Percentiles rank a stretch among this genome's conserved stretches.
Evolutionary conservation across 2,888 invertebrate genomes (phyloP).

Genomic region (Eupithecia vulgata): DNA sequence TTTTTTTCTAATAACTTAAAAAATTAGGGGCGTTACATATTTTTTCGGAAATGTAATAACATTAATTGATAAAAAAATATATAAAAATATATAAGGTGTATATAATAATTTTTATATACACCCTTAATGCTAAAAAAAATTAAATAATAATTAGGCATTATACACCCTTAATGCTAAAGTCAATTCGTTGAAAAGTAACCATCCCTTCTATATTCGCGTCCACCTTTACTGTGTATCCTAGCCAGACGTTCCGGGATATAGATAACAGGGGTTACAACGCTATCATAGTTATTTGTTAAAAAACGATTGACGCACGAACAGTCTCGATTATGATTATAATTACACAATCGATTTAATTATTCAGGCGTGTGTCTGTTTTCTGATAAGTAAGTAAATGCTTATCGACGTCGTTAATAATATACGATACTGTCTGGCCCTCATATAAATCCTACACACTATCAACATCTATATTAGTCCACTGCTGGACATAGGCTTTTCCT

Average conservation of each 20-base stretch:
- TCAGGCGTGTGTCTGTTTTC: constrained; percentile 35
- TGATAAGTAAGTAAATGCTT: neutral
- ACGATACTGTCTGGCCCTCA: neutral
- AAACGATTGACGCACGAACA: constrained; percentile 80
- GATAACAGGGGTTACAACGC: constrained; percentile 79
- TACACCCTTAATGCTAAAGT: neutral
- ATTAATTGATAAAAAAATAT: too few species aligned
- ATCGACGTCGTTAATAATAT: neutral
- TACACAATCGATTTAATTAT: constrained; percentile 39
- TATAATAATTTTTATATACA: too few species aligned
- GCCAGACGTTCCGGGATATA: constrained; percentile 82
- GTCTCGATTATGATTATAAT: constrained; percentile 64
- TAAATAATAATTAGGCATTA: too few species aligned
- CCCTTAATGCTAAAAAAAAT: too few species aligned
- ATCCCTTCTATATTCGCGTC: neutral
- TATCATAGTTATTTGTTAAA: constrained; percentile 78
- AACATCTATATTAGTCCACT: too few species aligned
- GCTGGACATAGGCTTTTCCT: too few species aligned
- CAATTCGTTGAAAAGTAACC: neutral
- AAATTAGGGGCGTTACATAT: too few species aligned
- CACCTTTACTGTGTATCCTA: constrained; percentile 56
- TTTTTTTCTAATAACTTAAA: too few species aligned
- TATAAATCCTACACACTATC: neutral
- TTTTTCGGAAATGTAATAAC: too few species aligned
- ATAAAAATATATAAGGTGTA: too few species aligned